Evolutionary conservation across 2,888 invertebrate genomes (phyloP).

Genomic region (Meloe dianella): DNA sequence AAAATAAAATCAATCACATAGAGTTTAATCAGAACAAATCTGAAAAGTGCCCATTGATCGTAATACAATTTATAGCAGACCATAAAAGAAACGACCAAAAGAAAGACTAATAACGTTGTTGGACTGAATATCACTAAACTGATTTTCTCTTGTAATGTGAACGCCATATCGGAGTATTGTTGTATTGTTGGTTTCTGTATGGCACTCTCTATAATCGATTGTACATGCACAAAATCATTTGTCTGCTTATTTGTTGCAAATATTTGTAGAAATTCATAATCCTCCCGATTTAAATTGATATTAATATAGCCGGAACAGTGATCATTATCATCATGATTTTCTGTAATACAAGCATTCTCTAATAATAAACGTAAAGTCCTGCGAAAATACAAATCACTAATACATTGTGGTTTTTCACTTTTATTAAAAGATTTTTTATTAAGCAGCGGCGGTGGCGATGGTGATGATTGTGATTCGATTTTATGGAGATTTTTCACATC

Average conservation of each 20-base stretch:
- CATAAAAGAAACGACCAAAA: slow-evolving; percentile 21
- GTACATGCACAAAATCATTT: background rate
- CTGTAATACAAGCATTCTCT: slow-evolving; percentile 19
- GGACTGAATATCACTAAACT: slow-evolving; percentile 23
- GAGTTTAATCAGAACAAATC: slow-evolving; percentile 16
- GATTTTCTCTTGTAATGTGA: slow-evolving; percentile 19
- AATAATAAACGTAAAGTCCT: slow-evolving; percentile 22
- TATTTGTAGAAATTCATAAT: background rate
- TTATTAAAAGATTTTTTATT: background rate
- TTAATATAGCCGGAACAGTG: slow-evolving; percentile 11
- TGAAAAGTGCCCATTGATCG: slow-evolving; percentile 21
- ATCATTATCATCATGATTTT: slow-evolving; percentile 4
- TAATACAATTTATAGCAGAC: slow-evolving; percentile 18
- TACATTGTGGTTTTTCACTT: background rate
- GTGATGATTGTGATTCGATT: background rate
- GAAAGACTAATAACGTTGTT: slow-evolving; percentile 30
- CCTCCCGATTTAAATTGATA: slow-evolving; percentile 8
- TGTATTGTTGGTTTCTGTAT: slow-evolving; percentile 21
- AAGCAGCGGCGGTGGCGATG: too few species aligned
- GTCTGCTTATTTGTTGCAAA: background rate
- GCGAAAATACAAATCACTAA: slow-evolving; percentile 18
- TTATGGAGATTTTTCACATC: slow-evolving; percentile 16
- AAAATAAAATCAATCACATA: slow-evolving; percentile 23
- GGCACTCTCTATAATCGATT: slow-evolving; percentile 23
- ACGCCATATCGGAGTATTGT: slow-evolving; percentile 15